These are phyloP conservation scores for Heliconius erato DNA, from an alignment of 2,888 invertebrate genomes.

Conservation along the genomic window DNA sequence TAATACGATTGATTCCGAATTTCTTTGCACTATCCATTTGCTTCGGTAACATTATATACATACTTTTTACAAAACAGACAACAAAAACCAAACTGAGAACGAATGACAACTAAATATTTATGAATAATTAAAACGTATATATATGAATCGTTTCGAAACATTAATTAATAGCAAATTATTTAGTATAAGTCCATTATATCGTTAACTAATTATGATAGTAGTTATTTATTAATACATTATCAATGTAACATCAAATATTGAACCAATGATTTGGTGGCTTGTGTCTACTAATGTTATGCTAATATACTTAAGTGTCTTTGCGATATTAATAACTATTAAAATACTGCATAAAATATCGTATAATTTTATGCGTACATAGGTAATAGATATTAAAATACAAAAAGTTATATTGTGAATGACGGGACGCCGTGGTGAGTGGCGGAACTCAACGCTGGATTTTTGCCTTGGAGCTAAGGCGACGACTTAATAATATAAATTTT, in stretches of 20 bases:
- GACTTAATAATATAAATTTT: too few species aligned
- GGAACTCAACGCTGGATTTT: too few species aligned
- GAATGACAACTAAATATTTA: slow-evolving; percentile 57
- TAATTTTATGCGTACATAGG: background rate
- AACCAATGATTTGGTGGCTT: slow-evolving; percentile 45
- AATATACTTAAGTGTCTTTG: background rate
- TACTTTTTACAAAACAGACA: slow-evolving; percentile 14
- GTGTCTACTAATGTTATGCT: slow-evolving; percentile 33
- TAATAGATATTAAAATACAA: too few species aligned
- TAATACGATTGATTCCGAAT: slow-evolving; percentile 18
- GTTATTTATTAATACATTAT: slow-evolving; percentile 50
- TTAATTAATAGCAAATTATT: slow-evolving; percentile 67
- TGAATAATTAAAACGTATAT: slow-evolving; percentile 62
- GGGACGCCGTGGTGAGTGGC: too few species aligned
- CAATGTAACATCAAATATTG: slow-evolving; percentile 53
- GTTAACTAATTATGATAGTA: slow-evolving; percentile 69
- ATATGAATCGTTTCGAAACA: slow-evolving; percentile 63
- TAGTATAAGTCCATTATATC: slow-evolving; percentile 60
- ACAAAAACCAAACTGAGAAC: slow-evolving; percentile 24
- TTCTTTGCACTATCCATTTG: slow-evolving; percentile 26
- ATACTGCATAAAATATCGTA: background rate
- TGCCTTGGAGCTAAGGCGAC: too few species aligned
- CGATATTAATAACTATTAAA: background rate
- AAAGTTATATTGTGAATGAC: too few species aligned
- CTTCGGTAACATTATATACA: slow-evolving; percentile 35